Evolutionary conservation across 2,797 vertebrate species (phyloP), one percentile per base, ranked within the genome.

Genomic region (Neosilurus hyrtlii): DNA sequence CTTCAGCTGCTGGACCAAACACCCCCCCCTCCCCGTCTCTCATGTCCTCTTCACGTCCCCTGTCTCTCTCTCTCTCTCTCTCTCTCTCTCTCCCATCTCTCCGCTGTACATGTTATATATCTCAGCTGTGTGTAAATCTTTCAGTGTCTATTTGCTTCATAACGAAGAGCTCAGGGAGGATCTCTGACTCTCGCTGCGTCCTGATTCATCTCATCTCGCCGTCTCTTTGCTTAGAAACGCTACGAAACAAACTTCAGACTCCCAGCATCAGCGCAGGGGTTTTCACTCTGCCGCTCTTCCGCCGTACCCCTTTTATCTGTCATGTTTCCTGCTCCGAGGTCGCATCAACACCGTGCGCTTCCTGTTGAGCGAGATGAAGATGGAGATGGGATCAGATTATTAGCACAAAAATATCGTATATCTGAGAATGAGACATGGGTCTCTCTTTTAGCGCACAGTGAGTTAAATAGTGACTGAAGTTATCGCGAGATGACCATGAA

Each of bases 1-100:
- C 89, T 91, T 68, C 84, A 85, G 86, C 83, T 93, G 91, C 89
- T 86, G 82, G 86, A 43, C 2, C 37, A 43, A 52, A 54, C 57
- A 35, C 65, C 62, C 76, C 78, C 65, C 30, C 51, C 65, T 18
- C 92, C 92, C 95, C 94, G 93, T 92, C 91, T 94, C 91, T 92
- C 93, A 93, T 94, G 93, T 94, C 95, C 93, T 93, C 94, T 93
- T 24, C 22, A 2, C 22, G 4, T 71, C 68, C 18, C 43, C 91
- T 84, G 12, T 70, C 79, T 5, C 12, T 43, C 79, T 20, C 0
- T 14, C 65, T 56, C 49, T 83, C 54, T 12, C 5, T 68, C 62
- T n/a, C 67, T 66, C 37, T 43, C 37, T 43, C 37, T 43, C 37
- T 43, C 37, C 6, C 37, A 3, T n/a, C n/a, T n/a, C n/a, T n/a